Evolutionary conservation across 2,113 vertebrate species (phyloP).

Genomic region (Malaclemys terrapin): DNA sequence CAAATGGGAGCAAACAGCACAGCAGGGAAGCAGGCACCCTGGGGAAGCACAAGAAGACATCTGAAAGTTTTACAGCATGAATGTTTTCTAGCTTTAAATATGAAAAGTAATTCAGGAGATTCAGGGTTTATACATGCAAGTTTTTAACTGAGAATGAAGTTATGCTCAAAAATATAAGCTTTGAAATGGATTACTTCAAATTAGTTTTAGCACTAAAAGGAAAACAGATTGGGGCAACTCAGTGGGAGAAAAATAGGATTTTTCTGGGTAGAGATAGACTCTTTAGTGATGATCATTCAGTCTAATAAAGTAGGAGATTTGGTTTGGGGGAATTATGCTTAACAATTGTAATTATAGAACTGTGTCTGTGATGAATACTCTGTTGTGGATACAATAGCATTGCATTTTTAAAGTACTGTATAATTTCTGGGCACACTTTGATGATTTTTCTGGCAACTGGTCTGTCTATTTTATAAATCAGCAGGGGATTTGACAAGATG

Average conservation of each 20-base stretch:
- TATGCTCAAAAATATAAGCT: background rate
- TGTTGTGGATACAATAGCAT: conserved; percentile 48
- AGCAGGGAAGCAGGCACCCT: background rate
- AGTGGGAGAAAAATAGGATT: conserved; percentile 26
- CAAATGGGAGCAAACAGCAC: conserved; percentile 4
- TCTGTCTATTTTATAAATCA: conserved; percentile 58
- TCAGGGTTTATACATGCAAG: background rate
- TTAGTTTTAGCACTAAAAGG: conserved; percentile 22
- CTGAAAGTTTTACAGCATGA: background rate
- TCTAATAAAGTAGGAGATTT: conserved; percentile 38
- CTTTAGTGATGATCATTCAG: conserved; percentile 25
- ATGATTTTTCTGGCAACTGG: conserved; percentile 53
- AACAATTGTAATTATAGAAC: conserved; percentile 57
- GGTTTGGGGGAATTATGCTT: conserved; percentile 22
- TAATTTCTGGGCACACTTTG: conserved; percentile 55
- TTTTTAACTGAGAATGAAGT: conserved; percentile 5
- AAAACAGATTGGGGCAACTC: conserved; percentile 37
- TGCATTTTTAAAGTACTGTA: conserved; percentile 57
- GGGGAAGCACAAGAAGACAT: background rate
- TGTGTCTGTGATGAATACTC: conserved; percentile 45
- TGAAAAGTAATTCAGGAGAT: background rate
- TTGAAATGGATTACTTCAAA: background rate
- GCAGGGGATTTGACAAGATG: conserved; percentile 49
- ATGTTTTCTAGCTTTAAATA: background rate
- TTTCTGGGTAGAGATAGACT: conserved; percentile 30